These are phyloP conservation scores for Tachysurus fulvidraco DNA, from an alignment of 2,113 vertebrate genomes.

Conservation along the genomic window DNA sequence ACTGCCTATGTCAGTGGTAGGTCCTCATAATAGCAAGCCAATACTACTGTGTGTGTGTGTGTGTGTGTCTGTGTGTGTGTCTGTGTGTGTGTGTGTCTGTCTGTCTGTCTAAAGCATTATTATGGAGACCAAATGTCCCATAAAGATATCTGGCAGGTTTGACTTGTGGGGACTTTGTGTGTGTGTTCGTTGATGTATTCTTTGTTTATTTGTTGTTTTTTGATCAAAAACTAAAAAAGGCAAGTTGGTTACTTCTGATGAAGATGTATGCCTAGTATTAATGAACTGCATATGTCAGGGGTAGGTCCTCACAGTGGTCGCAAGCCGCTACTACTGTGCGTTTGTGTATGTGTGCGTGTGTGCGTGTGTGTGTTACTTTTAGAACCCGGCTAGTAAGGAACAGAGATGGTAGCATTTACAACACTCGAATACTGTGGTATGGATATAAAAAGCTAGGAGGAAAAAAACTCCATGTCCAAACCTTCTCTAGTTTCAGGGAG, in stretches of 20 bases:
- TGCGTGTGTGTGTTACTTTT: neutral
- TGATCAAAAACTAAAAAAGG: neutral
- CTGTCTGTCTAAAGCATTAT: neutral
- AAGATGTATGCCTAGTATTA: neutral
- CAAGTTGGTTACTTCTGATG: neutral
- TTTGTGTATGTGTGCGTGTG: neutral
- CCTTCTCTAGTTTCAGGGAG: neutral
- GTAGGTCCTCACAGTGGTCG: neutral
- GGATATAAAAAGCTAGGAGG: slow-evolving; percentile 18
- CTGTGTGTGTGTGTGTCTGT: neutral
- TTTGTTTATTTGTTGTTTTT: neutral
- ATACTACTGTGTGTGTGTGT: neutral
- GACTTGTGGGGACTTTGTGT: neutral
- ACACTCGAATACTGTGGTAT: neutral
- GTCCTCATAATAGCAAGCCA: too few relatives aligned
- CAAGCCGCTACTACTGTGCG: neutral
- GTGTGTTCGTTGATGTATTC: neutral
- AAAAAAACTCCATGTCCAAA: slow-evolving; percentile 2
- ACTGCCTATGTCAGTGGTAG: too few relatives aligned
- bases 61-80: neutral
- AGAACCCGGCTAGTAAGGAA: neutral
- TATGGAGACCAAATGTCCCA: neutral
- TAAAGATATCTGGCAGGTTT: neutral
- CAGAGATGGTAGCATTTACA: neutral
- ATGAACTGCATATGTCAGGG: neutral